phyloP scores from a whole-genome alignment of 2,888 invertebrate species.

The Leptopterna dolabrata region DNA sequence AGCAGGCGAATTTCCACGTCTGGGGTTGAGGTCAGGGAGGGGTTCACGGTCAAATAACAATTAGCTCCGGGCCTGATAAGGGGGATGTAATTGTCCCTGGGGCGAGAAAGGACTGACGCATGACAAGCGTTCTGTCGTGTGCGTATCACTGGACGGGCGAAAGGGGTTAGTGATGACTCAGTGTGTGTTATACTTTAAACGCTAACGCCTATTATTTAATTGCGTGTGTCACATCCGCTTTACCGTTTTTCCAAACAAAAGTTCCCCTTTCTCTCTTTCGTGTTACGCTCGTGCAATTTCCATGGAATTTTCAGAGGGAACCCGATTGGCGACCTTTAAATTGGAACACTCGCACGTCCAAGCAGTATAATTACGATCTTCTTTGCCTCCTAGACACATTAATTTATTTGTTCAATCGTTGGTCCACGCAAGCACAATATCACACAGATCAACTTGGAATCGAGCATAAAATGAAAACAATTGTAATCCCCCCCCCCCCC shows the following conservation, averaged over 20 bases:
- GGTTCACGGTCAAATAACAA: conserved; percentile 14
- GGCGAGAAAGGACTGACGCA: not conserved
- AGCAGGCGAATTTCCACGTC: too few relatives aligned
- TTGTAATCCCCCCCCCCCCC: too few relatives aligned
- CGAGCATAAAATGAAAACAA: too few relatives aligned
- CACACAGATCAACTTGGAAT: too few relatives aligned
- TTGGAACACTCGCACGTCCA: too few relatives aligned
- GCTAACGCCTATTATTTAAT: not conserved
- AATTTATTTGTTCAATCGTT: too few relatives aligned
- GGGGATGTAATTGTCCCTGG: conserved; percentile 9
- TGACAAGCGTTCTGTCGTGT: not conserved
- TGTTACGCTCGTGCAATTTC: not conserved
- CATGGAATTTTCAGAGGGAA: too few relatives aligned
- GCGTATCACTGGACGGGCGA: not conserved
- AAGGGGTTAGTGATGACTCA: not conserved
- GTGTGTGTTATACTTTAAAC: not conserved
- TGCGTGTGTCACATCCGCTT: not conserved
- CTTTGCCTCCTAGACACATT: too few relatives aligned
- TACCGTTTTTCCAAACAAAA: not conserved
- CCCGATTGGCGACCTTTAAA: too few relatives aligned
- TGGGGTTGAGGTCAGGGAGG: not conserved
- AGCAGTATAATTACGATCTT: too few relatives aligned
- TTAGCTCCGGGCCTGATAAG: conserved; percentile 14
- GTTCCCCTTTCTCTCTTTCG: not conserved
- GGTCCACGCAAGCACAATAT: too few relatives aligned